These are phyloP conservation scores for Tuberolachnus salignus DNA, from an alignment of 2,888 invertebrate species.

Conservation along the genomic window DNA sequence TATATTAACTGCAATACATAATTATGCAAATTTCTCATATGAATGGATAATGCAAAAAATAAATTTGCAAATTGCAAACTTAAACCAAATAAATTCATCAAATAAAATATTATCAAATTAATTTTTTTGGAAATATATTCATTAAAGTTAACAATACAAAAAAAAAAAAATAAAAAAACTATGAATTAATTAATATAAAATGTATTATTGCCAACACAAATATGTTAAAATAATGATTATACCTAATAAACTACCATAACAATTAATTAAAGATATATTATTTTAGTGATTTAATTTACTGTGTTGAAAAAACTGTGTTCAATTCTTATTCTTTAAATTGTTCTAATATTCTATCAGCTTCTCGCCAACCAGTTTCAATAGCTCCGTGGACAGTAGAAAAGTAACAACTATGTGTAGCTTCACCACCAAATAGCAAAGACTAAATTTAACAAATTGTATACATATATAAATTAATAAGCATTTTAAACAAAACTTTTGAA, in stretches of 20 bases:
- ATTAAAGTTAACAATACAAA: background rate
- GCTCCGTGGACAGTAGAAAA: constrained; percentile 69
- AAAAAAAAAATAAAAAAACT: background rate
- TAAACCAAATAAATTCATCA: background rate
- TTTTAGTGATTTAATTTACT: background rate
- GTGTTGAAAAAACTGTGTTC: background rate
- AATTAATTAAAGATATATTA: background rate
- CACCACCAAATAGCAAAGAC: constrained; percentile 69
- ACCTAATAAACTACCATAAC: background rate
- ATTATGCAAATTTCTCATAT: background rate
- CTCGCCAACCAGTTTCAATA: constrained; percentile 66
- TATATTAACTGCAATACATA: background rate
- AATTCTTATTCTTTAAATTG: constrained; percentile 28
- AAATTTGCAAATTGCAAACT: background rate
- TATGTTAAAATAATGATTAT: background rate
- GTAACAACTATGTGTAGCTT: constrained; percentile 66
- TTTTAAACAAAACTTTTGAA: background rate
- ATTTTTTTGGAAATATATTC: no score
- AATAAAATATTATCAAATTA: background rate
- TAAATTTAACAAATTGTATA: constrained; percentile 58
- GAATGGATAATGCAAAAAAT: background rate
- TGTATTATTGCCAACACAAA: background rate
- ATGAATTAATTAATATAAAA: background rate
- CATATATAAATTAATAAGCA: background rate
- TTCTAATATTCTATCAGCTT: constrained; percentile 64